Conservation (phyloP, 1,140 invertebrate genomes). For the Belonocnema kinseyi region DNA sequence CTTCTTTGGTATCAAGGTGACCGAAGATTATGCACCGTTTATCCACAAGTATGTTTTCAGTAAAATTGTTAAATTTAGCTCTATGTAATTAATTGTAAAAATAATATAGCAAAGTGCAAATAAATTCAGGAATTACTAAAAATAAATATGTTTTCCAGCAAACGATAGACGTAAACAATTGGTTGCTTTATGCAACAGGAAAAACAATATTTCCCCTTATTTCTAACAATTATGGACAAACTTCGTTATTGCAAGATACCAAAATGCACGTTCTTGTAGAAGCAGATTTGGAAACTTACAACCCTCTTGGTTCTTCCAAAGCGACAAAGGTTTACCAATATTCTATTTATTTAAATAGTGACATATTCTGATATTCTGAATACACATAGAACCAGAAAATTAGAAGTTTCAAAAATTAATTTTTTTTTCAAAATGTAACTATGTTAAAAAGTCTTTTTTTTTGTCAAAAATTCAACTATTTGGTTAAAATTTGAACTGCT, state of each 20-base stretch:
- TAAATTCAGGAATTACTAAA: not conserved
- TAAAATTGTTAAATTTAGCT: slow-evolving; percentile 8
- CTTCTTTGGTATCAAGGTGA: slow-evolving; percentile 76
- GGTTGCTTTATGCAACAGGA: slow-evolving; percentile 75
- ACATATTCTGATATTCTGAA: slow-evolving; percentile 20
- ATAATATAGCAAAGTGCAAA: not conserved
- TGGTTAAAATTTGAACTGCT: no score
- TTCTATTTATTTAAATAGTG: slow-evolving; percentile 25
- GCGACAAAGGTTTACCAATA: slow-evolving; percentile 63
- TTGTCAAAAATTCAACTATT: no score
- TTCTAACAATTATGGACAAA: slow-evolving; percentile 57
- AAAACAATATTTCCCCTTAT: slow-evolving; percentile 75
- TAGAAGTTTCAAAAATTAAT: no score
- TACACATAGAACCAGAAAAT: not conserved
- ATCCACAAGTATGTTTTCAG: slow-evolving; percentile 70
- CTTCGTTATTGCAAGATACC: slow-evolving; percentile 50
- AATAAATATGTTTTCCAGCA: slow-evolving; percentile 60
- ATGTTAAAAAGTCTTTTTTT: no score
- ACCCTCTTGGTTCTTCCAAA: slow-evolving; percentile 58
- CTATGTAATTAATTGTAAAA: slow-evolving; percentile 46
- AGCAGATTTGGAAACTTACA: slow-evolving; percentile 69
- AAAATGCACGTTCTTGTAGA: slow-evolving; percentile 75
- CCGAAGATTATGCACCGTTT: slow-evolving; percentile 75
- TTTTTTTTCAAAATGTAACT: no score
- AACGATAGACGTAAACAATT: slow-evolving; percentile 74